Base-by-base conservation (phyloP, 2,113 vertebrate species). In the Balaeniceps rex region DNA sequence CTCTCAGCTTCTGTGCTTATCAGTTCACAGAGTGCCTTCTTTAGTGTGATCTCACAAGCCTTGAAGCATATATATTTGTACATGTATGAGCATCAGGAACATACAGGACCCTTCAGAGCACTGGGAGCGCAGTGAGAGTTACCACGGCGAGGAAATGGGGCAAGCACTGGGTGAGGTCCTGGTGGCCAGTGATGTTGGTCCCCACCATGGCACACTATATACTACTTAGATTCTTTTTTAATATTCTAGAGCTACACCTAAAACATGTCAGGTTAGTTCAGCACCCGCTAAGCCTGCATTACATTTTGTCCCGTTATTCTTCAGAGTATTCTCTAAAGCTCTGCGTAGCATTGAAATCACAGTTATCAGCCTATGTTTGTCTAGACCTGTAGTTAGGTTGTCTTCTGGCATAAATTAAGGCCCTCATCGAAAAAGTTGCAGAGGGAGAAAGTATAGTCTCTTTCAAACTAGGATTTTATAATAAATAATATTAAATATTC, bases 351-450 rank as follows among this genome's bases (percentile, higher is more conserved):
- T 12, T 78, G 77, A 93, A 89, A 71, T 85, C 40, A 54, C 71
- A 83, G 65, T 46, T 75, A 64, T 22, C 79, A 65, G 40, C 54
- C 49, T 90, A 3, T 76, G 52, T 87, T 90, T 87, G 64, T 85
- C 65, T 75, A 79, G 38, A 26, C 16, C 12, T 63, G 42, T 47
- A 68, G 69, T 74, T 68, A 91, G 21, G 46, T 60, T 51, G 40
- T 40, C 28, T 95, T 78, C 75, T 87, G 34, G 34, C 87, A 84
- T 79, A 89, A 91, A 82, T 49, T 71, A 83, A 96, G 49, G 36
- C 22, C 31, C 36, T 70, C 21, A 11, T 47, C 7, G 11, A 88
- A 70, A 83, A 77, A 65, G 17, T 26, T 93, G 23, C 34, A 63
- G 64, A 55, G 28, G 65, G 11, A 85, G 19, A 60, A 94, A 90